Evolutionary conservation across 2,113 vertebrate genomes (phyloP).

Genomic region (Craseonycteris thonglongyai): DNA sequence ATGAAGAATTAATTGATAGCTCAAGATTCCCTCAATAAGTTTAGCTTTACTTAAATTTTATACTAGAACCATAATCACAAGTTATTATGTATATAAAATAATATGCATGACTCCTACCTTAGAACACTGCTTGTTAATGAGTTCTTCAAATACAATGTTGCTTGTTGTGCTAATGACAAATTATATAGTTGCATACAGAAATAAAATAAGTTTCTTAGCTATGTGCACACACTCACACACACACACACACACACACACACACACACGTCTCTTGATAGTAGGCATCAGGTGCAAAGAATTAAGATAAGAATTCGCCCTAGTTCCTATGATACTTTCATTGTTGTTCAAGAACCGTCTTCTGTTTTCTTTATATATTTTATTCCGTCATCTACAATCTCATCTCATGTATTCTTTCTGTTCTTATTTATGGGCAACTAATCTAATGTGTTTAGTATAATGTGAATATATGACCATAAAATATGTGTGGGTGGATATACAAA

Average conservation of each 20-base stretch:
- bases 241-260: no score
- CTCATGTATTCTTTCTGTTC: background rate
- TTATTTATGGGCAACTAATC: background rate
- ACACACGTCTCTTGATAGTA: no score
- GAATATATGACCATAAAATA: background rate
- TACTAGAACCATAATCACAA: background rate
- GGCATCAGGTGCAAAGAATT: background rate
- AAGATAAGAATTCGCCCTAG: background rate
- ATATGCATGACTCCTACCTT: background rate
- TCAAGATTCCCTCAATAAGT: background rate
- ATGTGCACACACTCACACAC: background rate
- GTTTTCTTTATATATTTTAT: background rate
- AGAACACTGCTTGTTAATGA: background rate
- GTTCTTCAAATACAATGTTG: background rate
- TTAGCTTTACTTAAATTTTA: background rate
- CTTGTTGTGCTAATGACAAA: background rate
- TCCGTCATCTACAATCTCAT: background rate
- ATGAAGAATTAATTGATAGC: background rate
- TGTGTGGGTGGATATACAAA: background rate
- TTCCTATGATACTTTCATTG: background rate
- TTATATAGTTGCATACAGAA: background rate
- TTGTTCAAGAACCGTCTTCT: background rate
- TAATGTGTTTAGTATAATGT: background rate
- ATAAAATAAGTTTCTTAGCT: background rate
- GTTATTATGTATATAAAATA: background rate